Base-by-base conservation (phyloP, 2,888 invertebrate species). In the Caenorhabditis auriculariae region DNA sequence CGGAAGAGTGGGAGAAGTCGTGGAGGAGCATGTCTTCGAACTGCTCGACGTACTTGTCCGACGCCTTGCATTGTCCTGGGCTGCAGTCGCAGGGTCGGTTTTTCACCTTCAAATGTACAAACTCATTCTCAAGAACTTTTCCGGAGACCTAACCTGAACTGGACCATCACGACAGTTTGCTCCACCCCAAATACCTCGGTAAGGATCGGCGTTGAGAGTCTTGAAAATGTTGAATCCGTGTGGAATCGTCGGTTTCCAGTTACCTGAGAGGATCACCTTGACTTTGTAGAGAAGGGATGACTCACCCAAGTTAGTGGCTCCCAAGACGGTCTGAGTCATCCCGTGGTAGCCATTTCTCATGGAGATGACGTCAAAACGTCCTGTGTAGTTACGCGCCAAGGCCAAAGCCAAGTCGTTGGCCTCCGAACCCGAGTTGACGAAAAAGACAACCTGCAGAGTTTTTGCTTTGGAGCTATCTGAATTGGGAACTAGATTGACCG, bases 361-460 rank as follows among this genome's bases (percentile, higher is more conserved):
- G 0, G 92, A 89, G 29, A 96, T 84, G 19, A 94, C 86, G 72
- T 94, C 93, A 75, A 88, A 88, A 4, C 77, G 59, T 4, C 76
- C 89, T 0, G 95, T 94, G 81, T 92, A 88, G 0, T 90, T 83
- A 74, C 93, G 87, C 0, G 94, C 90, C 83, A 98, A 86, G 28
- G 93, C 82, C 68, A 91, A 86, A 0, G 96, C 96, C 56, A 98
- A 84, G 82, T 98, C 96, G 80, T 95, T 96, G 0, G 96, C 95
- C 84, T 98, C 96, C 4, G 93, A 91, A 0, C 96, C 96, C 77
- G 94, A 95, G 83, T 96, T 96, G 1, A 92, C 90, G 75, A 95
- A 88, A 81, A 93, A 94, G 2, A 91, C 90, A 26, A 90, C 89
- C 90, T 91, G 81, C 2, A 51, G 28, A 48, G n/a, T 9, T 32